Percentiles rank a stretch among this genome's conserved stretches.
Evolutionary conservation across 2,797 vertebrate genomes (phyloP).

Genomic region (Numenius phaeopus): DNA sequence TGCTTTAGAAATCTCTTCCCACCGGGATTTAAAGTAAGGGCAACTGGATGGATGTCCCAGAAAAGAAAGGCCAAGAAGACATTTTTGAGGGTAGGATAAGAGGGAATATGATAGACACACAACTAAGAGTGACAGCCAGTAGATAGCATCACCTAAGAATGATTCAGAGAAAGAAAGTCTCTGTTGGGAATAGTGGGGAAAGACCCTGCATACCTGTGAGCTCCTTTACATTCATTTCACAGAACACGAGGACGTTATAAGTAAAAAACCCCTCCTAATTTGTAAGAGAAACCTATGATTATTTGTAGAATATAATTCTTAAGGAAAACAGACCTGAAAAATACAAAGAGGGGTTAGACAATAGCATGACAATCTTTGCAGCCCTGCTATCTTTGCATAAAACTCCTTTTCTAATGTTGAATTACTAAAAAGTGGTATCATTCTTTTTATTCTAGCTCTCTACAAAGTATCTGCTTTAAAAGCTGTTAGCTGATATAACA

Average conservation of each 20-base stretch:
- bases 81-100: slow-evolving; percentile 3
- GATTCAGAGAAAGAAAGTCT: background rate
- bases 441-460: background rate
- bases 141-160: background rate
- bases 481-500: background rate
- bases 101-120: background rate
- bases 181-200: background rate
- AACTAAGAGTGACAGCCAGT: slow-evolving; percentile 17
- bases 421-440: background rate
- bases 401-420: background rate
- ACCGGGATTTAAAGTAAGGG: background rate
- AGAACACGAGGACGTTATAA: background rate
- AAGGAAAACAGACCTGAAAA: background rate
- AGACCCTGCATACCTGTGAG: background rate
- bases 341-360: background rate
- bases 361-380: background rate
- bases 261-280: background rate
- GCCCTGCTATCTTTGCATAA: background rate
- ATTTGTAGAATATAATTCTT: background rate
- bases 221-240: background rate
- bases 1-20: background rate
- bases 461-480: background rate
- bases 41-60: background rate
- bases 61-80: background rate
- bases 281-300: background rate